Percentiles rank a stretch among this genome's conserved stretches.
phyloP scores from a whole-genome alignment of 2,113 vertebrate species.

The Neodon shergylaensis region DNA sequence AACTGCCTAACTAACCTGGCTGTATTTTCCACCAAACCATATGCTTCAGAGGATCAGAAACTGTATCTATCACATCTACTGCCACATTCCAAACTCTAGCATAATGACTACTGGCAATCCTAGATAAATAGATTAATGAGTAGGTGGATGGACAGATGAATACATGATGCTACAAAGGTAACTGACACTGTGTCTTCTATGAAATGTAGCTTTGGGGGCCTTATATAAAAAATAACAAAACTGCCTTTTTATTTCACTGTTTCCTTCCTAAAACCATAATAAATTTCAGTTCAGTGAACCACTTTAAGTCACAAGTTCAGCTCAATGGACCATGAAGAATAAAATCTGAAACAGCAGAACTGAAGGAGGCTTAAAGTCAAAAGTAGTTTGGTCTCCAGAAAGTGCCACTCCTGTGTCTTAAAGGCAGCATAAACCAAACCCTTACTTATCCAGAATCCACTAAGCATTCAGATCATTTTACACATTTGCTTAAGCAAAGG shows the following conservation, averaged over 20 bases:
- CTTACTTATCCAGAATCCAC: constrained; percentile 5
- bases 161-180: constrained; percentile 6
- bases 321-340: constrained; percentile 74
- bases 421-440: constrained; percentile 32
- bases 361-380: constrained; percentile 76
- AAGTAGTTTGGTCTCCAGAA: constrained; percentile 73
- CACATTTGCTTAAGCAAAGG: constrained; percentile 21
- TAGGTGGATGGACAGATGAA: background rate
- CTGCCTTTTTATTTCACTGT: constrained; percentile 53
- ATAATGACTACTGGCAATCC: background rate
- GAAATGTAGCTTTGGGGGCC: constrained; percentile 7
- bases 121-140: constrained; percentile 6
- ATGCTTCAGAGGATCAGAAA: background rate
- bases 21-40: background rate
- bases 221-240: constrained; percentile 60
- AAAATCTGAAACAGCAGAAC: constrained; percentile 78
- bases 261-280: constrained; percentile 61
- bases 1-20: constrained; percentile 9
- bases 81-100: background rate
- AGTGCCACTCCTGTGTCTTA: constrained; percentile 11
- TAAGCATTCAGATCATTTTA: constrained; percentile 41
- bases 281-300: constrained; percentile 61
- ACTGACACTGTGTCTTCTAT: constrained; percentile 12
- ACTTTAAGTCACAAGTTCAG: constrained; percentile 72
- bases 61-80: background rate